phyloP scores from a whole-genome alignment of 2,797 vertebrate genomes.

The Carduelis carduelis region DNA sequence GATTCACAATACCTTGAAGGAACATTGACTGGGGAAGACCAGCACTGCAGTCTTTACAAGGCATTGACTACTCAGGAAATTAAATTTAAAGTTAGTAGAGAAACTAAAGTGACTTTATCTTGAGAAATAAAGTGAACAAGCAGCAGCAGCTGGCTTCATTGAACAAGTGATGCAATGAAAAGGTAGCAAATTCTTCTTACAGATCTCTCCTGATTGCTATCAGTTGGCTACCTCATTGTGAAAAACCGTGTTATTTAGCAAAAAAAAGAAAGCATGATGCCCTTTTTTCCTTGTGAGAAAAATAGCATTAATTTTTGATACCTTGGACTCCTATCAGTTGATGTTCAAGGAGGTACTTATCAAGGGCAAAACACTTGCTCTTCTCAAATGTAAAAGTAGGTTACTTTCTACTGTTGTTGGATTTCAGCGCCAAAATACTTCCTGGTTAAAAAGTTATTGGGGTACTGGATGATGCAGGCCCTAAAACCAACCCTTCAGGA shows the following conservation, averaged over 20 bases:
- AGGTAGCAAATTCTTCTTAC: background rate
- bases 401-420: background rate
- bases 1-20: background rate
- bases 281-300: background rate
- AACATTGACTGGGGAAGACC: background rate
- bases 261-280: background rate
- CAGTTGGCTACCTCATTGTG: background rate
- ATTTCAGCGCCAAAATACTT: background rate
- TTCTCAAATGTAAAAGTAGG: background rate
- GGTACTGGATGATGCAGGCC: background rate
- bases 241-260: background rate
- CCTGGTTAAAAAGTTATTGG: background rate
- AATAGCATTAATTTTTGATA: background rate
- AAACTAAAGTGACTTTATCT: constrained; percentile 8
- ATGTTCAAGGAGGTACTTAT: background rate
- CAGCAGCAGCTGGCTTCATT: background rate
- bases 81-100: constrained; percentile 23
- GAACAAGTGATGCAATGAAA: background rate
- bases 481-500: background rate
- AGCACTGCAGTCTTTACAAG: background rate
- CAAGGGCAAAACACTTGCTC: background rate
- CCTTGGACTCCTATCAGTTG: background rate
- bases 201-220: background rate
- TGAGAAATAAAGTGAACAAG: constrained; percentile 9
- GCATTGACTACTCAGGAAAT: constrained; percentile 20